Conservation (phyloP, 2,888 invertebrate genomes). For the Oxyteleia sp. region DNA sequence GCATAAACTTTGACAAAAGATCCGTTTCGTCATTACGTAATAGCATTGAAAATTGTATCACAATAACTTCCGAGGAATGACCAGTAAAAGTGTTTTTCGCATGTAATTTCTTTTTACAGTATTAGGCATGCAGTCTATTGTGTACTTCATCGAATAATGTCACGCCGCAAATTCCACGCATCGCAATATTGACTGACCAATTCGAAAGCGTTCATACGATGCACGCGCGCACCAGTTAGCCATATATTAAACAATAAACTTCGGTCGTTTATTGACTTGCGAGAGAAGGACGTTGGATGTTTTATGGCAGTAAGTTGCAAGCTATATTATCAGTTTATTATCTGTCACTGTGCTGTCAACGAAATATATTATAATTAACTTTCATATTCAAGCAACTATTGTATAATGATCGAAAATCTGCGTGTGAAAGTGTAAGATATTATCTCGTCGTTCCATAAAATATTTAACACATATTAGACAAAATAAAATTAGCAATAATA, state of each 20-base stretch:
- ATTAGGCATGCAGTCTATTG: slow-evolving; percentile 22
- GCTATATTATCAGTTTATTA: background rate
- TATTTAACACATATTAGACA: too few relatives aligned
- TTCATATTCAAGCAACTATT: background rate
- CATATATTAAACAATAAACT: slow-evolving; percentile 5
- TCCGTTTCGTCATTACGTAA: slow-evolving; percentile 5
- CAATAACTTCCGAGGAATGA: slow-evolving; percentile 7
- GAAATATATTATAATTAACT: background rate
- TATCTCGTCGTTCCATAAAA: too few relatives aligned
- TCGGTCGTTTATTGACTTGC: slow-evolving; percentile 12
- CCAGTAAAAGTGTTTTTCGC: slow-evolving; percentile 10
- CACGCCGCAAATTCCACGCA: slow-evolving; percentile 23
- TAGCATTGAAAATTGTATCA: background rate
- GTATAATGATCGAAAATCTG: background rate
- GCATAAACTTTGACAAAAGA: background rate
- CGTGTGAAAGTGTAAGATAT: background rate
- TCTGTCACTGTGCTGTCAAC: background rate
- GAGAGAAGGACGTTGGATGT: slow-evolving; percentile 4
- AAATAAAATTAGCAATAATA: too few relatives aligned
- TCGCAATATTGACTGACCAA: slow-evolving; percentile 14
- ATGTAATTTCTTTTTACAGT: slow-evolving; percentile 1
- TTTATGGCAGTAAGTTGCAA: background rate
- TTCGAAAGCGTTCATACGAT: slow-evolving; percentile 20
- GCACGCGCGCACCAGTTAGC: slow-evolving; percentile 4
- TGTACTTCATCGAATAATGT: slow-evolving; percentile 26